Evolutionary conservation across 2,888 invertebrate species (phyloP), one percentile per base, ranked within the genome.

Genomic region (Ichneumoninae sp.): DNA sequence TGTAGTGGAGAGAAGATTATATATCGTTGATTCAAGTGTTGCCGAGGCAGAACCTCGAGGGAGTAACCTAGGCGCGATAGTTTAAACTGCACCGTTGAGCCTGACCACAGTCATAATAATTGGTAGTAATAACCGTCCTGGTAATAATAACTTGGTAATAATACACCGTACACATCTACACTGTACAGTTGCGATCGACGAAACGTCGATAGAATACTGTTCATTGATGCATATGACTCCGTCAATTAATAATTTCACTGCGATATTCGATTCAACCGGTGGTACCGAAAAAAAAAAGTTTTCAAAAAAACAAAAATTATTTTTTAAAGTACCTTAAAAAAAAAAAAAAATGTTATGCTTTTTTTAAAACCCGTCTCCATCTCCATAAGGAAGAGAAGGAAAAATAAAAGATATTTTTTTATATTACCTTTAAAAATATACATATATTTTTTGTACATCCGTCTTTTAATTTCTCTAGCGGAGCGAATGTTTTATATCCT

Each of bases 111-210:
- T 33, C n/a, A 62, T n/a, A 36, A 36, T 36, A 36, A 36, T 36
- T 36, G 8, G 8, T 36, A 36, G 5, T 36, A 36, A 36, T 36
- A 36, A 30, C 30, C 30, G 30, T 30, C 5, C 30, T 5, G 30
- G 30, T 30, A 30, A 30, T 30, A 30, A 30, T 5, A 30, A 69
- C 74, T 70, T 69, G 78, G 75, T 75, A 80, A 84, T 66, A 76
- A 78, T 78, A 75, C 30, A 50, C 19, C 19, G 57, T 69, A 1
- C 77, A 52, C 50, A 36, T 16, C 2, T 33, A 22, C 44, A n/a
- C 65, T n/a, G 36, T 10, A 33, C 22, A 57, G 62, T 72, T 62
- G 47, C 13, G n/a, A 70, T 81, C 84, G 74, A 84, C 78, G 44
- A 62, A 77, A 72, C 30, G 72, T 57, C 10, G 0, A 62, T 52